Percentiles rank a stretch among this genome's conserved stretches.
Conservation (phyloP, 2,888 invertebrate genomes). For the Bugula neritina region DNA sequence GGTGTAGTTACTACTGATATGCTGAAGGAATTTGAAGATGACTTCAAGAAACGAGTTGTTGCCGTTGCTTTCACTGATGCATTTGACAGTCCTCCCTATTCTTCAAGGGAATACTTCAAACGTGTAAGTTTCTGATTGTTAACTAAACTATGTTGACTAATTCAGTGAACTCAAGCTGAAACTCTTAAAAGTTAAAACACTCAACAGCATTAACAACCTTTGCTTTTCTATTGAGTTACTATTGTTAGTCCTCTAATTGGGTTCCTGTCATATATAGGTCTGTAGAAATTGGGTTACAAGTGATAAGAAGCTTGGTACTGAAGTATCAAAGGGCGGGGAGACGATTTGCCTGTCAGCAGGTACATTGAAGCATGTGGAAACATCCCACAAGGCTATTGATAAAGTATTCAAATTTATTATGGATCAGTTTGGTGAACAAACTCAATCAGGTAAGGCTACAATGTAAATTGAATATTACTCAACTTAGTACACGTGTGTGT, state of each 20-base stretch:
- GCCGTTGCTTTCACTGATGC: conserved; percentile 57
- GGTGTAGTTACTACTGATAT: conserved; percentile 64
- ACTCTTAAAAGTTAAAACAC: too few species aligned
- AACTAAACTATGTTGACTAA: too few species aligned
- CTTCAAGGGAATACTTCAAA: not conserved
- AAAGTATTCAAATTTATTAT: conserved; percentile 3
- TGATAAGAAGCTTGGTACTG: not conserved
- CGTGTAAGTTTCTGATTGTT: too few species aligned
- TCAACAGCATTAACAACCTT: too few species aligned
- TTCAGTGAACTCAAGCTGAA: too few species aligned
- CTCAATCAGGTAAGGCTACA: too few species aligned
- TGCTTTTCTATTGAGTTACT: too few species aligned
- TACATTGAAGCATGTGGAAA: conserved; percentile 1
- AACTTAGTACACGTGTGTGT: too few species aligned
- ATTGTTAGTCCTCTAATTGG: too few species aligned
- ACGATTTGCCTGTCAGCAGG: conserved; percentile 11
- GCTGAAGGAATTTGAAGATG: conserved; percentile 50
- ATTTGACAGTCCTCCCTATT: conserved; percentile 49
- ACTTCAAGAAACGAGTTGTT: not conserved
- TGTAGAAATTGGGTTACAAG: conserved; percentile 11
- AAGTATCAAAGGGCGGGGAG: not conserved
- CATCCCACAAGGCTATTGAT: conserved; percentile 10
- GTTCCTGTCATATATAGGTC: not conserved
- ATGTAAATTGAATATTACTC: too few species aligned
- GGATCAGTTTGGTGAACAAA: not conserved